Evolutionary conservation across 1,140 invertebrate genomes (phyloP), one percentile per base, ranked within the genome.

Genomic region (Lithobius niger): DNA sequence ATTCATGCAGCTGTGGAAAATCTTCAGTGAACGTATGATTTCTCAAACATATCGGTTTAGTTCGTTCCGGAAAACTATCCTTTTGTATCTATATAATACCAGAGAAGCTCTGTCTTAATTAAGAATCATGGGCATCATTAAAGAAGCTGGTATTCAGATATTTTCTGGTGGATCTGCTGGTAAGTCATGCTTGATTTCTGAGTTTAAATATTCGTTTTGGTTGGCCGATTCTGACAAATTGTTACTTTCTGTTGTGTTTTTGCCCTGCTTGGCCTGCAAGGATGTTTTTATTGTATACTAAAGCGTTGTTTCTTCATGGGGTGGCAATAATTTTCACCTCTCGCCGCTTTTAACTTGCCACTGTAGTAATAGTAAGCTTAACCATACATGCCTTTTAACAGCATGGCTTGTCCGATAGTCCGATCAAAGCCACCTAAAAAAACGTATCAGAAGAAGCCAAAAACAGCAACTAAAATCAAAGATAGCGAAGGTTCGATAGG

Each of bases 121-220:
- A n/a, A 67, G 99, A 99, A 3, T 36, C 6, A 6, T n/a, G 31
- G 31, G 31, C 6, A 72, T 1, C 67, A 71, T 2, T 61, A 84
- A 82, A 69, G 76, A 84, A 67, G 85, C 83, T 49, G 78, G 76
- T 1, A 83, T 92, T 67, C 88, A 93, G 75, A 82, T 93, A 62
- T 78, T 80, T 28, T 82, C 90, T 60, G 89, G 90, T 55, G 89
- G 89, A 55, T 88, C 85, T 59, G 89, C 89, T 60, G 88, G 79
- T 80, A 28, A 40, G 45, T 10, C 6, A 36, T 36, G 31, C 6
- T 10, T 10, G 31, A 36, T 10, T 10, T 10, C 6, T 6, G 31
- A n/a, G 31, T 6, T 10, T 10, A 36, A 36, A 36, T 10, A 10
- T 6, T 10, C n/a, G 31, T 36, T 6, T 36, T 36, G 31, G n/a